Evolutionary conservation across 1,140 invertebrate species (phyloP), one percentile per base, ranked within the genome.

Genomic region (Pogonomyrmex californicus): DNA sequence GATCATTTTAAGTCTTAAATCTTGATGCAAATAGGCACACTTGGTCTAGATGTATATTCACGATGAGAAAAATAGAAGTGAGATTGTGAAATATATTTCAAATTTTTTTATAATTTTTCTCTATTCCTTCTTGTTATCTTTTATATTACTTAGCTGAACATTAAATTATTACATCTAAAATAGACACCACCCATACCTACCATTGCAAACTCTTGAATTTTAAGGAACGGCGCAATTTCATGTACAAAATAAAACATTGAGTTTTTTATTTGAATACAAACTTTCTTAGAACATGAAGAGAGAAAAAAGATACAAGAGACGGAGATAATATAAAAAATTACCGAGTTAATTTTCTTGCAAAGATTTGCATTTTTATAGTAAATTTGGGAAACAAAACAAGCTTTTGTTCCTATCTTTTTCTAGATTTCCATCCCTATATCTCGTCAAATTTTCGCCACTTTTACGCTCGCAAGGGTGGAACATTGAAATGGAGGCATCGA

Each of bases 401-500:
- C 47, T 75, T 73, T 62, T 73, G 79, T 60, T 75, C 44, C 68
- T 44, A 60, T 60, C 33, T 86, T 63, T 49, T 73, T 56, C 60
- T 63, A 56, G 56, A 70, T 88, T 88, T 83, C 60, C 88, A 85
- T 85, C 71, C 77, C 47, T 44, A 63, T 66, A 65, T 71, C 60
- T 77, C 88, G 75, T 91, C 88, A 87, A 89, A 88, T 94, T 94
- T 93, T 93, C 91, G 91, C 93, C 92, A 94, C 93, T 95, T 94
- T 95, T 93, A 94, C 91, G 93, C 93, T 93, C 87, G 87, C 85
- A 91, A 85, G 91, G 92, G 91, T 92, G 92, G 92, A 93, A 94
- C 92, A 95, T 94, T 93, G 94, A 94, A 94, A 94, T 93, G 93
- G 94, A 93, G 94, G 88, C 90, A 91, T 93, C 90, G 89, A 91